These are phyloP conservation scores for Sitobion miscanthi DNA, from an alignment of 1,140 invertebrate genomes.

Conservation along the genomic window DNA sequence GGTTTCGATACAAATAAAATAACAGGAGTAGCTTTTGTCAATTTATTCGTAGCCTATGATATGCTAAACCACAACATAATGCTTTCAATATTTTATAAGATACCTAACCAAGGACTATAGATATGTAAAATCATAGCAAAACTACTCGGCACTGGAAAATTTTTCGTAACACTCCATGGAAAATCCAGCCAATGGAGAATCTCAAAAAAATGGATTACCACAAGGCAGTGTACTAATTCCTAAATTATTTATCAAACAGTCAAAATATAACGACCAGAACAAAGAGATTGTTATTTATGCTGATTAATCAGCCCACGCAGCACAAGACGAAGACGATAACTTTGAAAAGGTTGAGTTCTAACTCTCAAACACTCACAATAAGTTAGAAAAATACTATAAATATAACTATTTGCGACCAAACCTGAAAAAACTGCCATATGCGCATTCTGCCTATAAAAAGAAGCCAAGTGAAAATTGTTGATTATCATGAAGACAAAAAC, in stretches of 20 bases:
- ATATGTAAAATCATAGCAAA: constrained; percentile 16
- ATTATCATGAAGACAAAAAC: too few relatives aligned
- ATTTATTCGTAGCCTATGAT: not conserved
- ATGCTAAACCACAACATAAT: not conserved
- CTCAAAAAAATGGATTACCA: constrained; percentile 47
- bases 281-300: not conserved
- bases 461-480: too few relatives aligned
- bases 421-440: too few relatives aligned
- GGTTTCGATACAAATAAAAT: constrained; percentile 34
- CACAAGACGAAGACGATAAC: too few relatives aligned
- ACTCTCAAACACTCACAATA: too few relatives aligned
- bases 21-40: not conserved
- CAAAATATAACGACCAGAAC: too few relatives aligned
- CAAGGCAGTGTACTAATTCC: not conserved
- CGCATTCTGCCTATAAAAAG: too few relatives aligned
- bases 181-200: constrained; percentile 43
- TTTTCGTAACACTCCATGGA: constrained; percentile 24
- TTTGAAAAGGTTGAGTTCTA: too few relatives aligned
- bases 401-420: too few relatives aligned
- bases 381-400: too few relatives aligned
- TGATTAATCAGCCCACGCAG: not conserved
- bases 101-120: too few relatives aligned
- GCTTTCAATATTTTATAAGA: not conserved
- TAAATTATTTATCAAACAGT: not conserved
- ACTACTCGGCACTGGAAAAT: constrained; percentile 35